Base-by-base conservation (phyloP, 2,797 vertebrate genomes). In the Oreonectes daqikongensis region DNA sequence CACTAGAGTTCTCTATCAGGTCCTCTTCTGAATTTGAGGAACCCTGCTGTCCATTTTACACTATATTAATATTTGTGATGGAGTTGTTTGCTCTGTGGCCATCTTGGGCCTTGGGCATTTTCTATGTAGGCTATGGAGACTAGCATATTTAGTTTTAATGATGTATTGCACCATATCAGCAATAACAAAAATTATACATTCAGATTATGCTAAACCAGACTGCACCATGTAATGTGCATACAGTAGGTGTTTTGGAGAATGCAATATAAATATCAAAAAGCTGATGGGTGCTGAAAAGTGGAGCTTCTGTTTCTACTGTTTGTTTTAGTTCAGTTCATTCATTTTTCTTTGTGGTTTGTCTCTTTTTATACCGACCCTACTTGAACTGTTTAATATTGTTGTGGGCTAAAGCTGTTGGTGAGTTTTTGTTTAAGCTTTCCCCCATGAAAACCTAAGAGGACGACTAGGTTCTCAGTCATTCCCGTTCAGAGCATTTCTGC, bases 1-100 rank as follows among this genome's bases (percentile, higher is more conserved):
- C 32, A n/a, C 75, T 38, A 11, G 38, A 76, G 69, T 70, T n/a
- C 50, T 77, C 55, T 50, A 24, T 65, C 50, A n/a, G 70, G 65
- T 63, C 38, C 22, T 50, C 59, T 72, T 11, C 20, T 38, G 38
- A 59, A 46, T 52, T 50, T 35, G 69, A 65, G 30, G 11, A 38
- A 26, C 52, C 38, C n/a, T 64, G 1, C 52, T 68, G 22, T 65
- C 44, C 35, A 14, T 59, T 59, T 53, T 35, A 79, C 5, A 77
- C 40, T 77, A 18, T 48, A 26, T 57, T 66, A 24, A 52, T 59
- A 46, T 80, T 66, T 40, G 44, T 28, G 12, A 12, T 11, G 18
- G 24, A 24, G 66, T 18, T 22, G 42, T 60, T 66, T n/a, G 46
- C 53, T 48, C 4, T 15, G 64, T 8, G 20, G 38, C 22, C 12